These are phyloP conservation scores for Drosophila melanica DNA, from an alignment of 1,140 invertebrate genomes.

Conservation along the genomic window DNA sequence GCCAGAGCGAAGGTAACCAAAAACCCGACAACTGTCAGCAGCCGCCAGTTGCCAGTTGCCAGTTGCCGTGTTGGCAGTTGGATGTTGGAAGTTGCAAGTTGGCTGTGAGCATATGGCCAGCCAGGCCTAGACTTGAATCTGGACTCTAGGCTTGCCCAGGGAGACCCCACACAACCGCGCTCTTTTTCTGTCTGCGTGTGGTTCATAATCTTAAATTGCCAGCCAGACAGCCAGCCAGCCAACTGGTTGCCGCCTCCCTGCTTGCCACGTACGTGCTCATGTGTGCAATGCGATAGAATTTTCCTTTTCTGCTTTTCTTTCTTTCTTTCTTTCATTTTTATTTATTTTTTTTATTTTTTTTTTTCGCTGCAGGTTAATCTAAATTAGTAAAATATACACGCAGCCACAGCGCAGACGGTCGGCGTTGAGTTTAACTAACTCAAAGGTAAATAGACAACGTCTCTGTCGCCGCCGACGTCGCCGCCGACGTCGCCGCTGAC, in stretches of 20 bases:
- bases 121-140: slow-evolving; percentile 62
- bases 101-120: slow-evolving; percentile 58
- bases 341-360: slow-evolving; percentile 19
- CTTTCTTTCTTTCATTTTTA: slow-evolving; percentile 5
- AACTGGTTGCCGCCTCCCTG: slow-evolving; percentile 27
- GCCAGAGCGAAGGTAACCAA: slow-evolving; percentile 52
- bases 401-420: slow-evolving; percentile 36
- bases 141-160: slow-evolving; percentile 33
- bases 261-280: slow-evolving; percentile 70
- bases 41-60: slow-evolving; percentile 1
- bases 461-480: slow-evolving; percentile 21
- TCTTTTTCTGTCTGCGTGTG: slow-evolving; percentile 59
- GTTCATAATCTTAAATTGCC: slow-evolving; percentile 81
- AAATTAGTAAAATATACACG: slow-evolving; percentile 82
- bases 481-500: neutral
- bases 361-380: slow-evolving; percentile 75
- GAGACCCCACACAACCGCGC: neutral
- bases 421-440: slow-evolving; percentile 68
- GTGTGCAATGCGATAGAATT: slow-evolving; percentile 79
- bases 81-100: too few species aligned
- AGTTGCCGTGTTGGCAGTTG: slow-evolving; percentile 1
- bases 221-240: slow-evolving; percentile 25
- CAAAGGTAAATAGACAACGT: slow-evolving; percentile 71
- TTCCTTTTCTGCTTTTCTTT: slow-evolving; percentile 12
- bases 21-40: slow-evolving; percentile 43